Base-by-base conservation (phyloP, 2,888 invertebrate species). In the Vannuccia rotundouncinata region DNA sequence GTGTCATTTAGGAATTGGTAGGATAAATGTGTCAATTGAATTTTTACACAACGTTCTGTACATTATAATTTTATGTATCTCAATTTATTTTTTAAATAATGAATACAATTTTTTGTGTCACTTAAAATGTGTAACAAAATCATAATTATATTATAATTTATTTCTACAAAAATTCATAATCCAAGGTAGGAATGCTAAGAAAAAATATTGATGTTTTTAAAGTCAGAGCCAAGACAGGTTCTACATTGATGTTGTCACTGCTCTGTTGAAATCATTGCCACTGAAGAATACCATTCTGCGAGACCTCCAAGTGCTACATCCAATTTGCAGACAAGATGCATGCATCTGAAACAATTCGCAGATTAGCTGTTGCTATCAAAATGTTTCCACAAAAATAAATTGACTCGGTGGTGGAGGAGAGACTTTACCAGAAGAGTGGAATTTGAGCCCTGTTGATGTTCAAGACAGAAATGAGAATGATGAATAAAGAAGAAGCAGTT, bases 291-390 rank as follows among this genome's bases (percentile, higher is more conserved):
- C 30, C 75, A 75, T 75, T 75, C 75, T 75, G 29, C 75, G 75
- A 13, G 25, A 75, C 75, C 75, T 75, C 75, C 75, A 31, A 75
- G 31, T 75, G 29, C 22, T 75, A 75, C 75, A 31, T 75, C 75
- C 75, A 31, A 75, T 31, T 75, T 75, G 29, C 30, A 75, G 75
- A 31, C 29, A 29, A 75, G 25, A 75, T 29, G 5, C 75, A 29
- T 29, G 27, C 75, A 27, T 17, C 31, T 5, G 75, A 75, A 31
- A 31, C 75, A 75, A 13, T 75, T 31, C 29, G 75, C 13, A 75
- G 75, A 75, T 75, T 75, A 75, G 75, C 75, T 75, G 75, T 75
- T 75, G 29, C 75, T 29, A 75, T 75, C 75, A 75, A 75, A 31
- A 29, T 75, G 29, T 75, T 75, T 31, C 75, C 75, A 29, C 75